Evolutionary conservation across 2,797 vertebrate genomes (phyloP).

Genomic region (Coracias cyanogaster): DNA sequence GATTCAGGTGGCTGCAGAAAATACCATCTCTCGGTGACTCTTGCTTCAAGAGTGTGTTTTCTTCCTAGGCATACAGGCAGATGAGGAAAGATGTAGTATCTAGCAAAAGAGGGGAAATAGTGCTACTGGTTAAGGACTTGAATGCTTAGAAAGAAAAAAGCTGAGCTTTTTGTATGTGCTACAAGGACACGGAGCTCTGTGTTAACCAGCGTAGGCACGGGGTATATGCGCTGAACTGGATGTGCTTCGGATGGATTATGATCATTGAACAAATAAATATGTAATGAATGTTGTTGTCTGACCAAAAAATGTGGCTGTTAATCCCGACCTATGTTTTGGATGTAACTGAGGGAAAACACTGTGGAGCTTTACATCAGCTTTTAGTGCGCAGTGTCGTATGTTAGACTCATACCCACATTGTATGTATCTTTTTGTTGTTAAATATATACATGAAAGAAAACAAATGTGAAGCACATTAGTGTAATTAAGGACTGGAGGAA

Average conservation of each 20-base stretch:
- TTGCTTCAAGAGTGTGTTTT: background rate
- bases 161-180: background rate
- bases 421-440: slow-evolving; percentile 41
- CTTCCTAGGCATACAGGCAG: background rate
- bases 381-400: slow-evolving; percentile 4
- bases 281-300: slow-evolving; percentile 28
- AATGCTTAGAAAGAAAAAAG: background rate
- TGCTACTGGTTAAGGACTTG: background rate
- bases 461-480: slow-evolving; percentile 41
- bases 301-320: slow-evolving; percentile 26
- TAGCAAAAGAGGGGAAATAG: background rate
- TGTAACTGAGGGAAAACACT: slow-evolving; percentile 44
- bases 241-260: slow-evolving; percentile 29
- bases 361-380: slow-evolving; percentile 58
- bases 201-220: background rate
- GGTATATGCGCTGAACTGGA: background rate
- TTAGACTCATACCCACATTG: background rate
- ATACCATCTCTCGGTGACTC: background rate
- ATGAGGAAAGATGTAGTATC: background rate
- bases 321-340: slow-evolving; percentile 52
- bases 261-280: slow-evolving; percentile 29
- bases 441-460: background rate
- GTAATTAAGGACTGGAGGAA: slow-evolving; percentile 62
- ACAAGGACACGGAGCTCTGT: background rate
- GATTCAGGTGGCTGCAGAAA: background rate